Conservation (phyloP, 37 sponge, comb jelly and placozoan species). For the Lycopodina hypogea region DNA sequence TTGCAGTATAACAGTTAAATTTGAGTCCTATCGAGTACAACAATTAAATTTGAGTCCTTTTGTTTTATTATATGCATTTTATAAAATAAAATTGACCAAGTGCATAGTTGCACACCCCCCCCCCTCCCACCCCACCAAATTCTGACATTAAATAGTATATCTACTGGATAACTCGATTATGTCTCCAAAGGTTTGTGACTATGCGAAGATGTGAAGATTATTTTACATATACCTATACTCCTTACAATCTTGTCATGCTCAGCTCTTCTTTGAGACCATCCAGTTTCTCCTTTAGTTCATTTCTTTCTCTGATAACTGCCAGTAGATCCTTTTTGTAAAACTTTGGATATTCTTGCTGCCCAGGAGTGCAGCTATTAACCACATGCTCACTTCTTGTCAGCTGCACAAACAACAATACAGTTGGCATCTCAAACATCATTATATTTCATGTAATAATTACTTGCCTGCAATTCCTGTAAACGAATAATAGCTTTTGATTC, state of each 20-base stretch:
- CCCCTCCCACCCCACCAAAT: no score
- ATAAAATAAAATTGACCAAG: no score
- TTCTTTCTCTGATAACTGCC: constrained; percentile 45
- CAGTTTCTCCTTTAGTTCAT: constrained; percentile 47
- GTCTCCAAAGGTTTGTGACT: no score
- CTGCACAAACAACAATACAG: neutral
- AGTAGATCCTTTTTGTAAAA: constrained; percentile 65
- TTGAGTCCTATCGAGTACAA: no score
- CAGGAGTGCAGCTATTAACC: neutral
- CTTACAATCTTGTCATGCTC: constrained; percentile 23
- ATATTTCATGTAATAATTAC: neutral
- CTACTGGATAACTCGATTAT: no score
- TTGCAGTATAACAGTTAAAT: no score
- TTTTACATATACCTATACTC: no score
- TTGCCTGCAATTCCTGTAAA: neutral
- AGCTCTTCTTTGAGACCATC: constrained; percentile 52
- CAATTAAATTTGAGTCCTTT: no score
- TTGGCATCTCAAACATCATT: neutral
- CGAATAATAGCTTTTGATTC: constrained; percentile 15
- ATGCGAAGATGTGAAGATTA: no score
- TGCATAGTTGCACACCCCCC: no score
- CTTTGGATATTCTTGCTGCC: constrained; percentile 24
- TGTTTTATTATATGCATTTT: no score
- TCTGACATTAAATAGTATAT: no score
- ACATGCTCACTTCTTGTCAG: neutral